Conservation (phyloP, 2,113 vertebrate genomes). For the Calypte anna region DNA sequence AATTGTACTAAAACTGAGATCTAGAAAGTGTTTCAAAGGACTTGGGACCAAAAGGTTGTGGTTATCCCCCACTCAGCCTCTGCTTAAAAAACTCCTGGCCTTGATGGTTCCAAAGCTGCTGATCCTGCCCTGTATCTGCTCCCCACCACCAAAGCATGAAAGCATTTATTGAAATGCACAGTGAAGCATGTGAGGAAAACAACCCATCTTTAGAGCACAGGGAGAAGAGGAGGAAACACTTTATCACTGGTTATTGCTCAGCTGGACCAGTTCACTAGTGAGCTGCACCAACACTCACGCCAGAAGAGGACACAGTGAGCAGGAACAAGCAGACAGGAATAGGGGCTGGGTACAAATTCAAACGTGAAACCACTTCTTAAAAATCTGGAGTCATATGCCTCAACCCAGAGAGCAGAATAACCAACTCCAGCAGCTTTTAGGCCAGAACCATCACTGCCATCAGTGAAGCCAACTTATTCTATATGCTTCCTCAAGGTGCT, state of each 20-base stretch:
- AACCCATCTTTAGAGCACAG: neutral
- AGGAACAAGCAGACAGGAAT: neutral
- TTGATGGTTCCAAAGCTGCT: neutral
- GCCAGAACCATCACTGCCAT: neutral
- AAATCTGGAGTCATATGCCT: neutral
- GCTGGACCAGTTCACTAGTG: neutral
- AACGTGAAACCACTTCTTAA: neutral
- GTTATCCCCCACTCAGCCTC: neutral
- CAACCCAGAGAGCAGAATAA: neutral
- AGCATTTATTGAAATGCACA: neutral
- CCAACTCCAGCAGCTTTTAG: neutral
- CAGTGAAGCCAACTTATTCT: neutral
- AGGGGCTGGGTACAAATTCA: neutral
- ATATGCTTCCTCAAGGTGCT: neutral
- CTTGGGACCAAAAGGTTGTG: neutral
- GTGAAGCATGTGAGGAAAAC: neutral
- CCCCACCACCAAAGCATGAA: neutral
- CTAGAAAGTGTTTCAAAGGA: neutral
- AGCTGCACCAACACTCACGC: neutral
- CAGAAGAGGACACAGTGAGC: neutral
- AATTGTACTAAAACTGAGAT: neutral
- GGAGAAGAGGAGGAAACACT: neutral
- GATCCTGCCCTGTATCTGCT: neutral
- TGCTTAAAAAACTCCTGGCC: slow-evolving; percentile 5
- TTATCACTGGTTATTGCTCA: neutral